These are phyloP conservation scores for Gallinago jamesoni DNA, from an alignment of 2,113 vertebrate genomes.

Conservation along the genomic window DNA sequence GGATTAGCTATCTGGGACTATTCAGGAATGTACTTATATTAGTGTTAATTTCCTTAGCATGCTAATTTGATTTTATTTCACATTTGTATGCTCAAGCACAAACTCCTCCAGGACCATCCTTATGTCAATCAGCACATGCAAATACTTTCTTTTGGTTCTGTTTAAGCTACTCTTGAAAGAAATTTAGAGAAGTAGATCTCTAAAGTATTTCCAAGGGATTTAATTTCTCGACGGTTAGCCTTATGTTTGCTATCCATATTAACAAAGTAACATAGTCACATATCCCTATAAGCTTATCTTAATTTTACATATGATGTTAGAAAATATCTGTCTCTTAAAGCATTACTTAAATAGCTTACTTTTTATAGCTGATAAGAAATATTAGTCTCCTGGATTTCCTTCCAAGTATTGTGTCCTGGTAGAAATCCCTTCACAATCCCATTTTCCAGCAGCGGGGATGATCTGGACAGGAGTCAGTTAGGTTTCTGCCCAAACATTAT, in stretches of 20 bases:
- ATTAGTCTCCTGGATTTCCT: background rate
- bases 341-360: background rate
- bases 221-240: background rate
- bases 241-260: background rate
- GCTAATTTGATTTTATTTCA: constrained; percentile 57
- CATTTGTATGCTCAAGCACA: constrained; percentile 40
- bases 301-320: constrained; percentile 16
- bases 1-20: constrained; percentile 45
- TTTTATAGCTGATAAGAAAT: constrained; percentile 5
- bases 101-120: constrained; percentile 16
- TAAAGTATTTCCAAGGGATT: constrained; percentile 18
- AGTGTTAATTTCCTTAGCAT: constrained; percentile 37
- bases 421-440: background rate
- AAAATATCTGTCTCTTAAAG: background rate
- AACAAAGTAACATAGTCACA: background rate
- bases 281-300: background rate
- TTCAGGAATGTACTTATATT: constrained; percentile 43
- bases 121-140: constrained; percentile 23
- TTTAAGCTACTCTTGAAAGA: constrained; percentile 21
- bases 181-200: background rate
- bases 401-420: background rate
- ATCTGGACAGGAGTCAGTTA: background rate
- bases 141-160: background rate
- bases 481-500: background rate
- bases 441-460: background rate